Percentiles rank a stretch among this genome's conserved stretches.
Conservation (phyloP, 2,888 invertebrate species). For the Dascillus cervinus region DNA sequence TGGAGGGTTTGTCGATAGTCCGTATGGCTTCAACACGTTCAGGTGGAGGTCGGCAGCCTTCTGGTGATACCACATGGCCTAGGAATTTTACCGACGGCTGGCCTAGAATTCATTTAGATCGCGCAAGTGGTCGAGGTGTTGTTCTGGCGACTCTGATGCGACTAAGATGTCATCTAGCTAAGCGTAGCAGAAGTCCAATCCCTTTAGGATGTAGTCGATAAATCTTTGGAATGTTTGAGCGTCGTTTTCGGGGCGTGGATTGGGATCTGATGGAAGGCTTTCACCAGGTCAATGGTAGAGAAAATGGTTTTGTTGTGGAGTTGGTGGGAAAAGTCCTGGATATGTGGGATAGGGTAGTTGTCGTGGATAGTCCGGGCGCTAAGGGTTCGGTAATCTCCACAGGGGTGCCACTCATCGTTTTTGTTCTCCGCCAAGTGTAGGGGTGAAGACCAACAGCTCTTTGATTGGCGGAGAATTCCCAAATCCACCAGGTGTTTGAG, state of each 20-base stretch:
- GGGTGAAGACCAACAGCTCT: slow-evolving; percentile 23
- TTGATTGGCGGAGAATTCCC: slow-evolving; percentile 23
- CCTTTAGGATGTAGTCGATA: slow-evolving; percentile 27
- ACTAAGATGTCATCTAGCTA: slow-evolving; percentile 34
- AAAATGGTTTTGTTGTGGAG: slow-evolving; percentile 22
- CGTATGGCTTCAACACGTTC: slow-evolving; percentile 27
- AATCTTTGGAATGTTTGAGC: slow-evolving; percentile 37
- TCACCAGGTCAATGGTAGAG: too few species aligned
- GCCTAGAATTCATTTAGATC: slow-evolving; percentile 29
- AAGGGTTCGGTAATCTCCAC: slow-evolving; percentile 22
- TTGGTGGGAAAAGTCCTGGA: slow-evolving; percentile 16
- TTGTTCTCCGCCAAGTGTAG: slow-evolving; percentile 26
- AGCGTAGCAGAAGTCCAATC: slow-evolving; percentile 26
- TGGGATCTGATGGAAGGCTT: slow-evolving; percentile 34
- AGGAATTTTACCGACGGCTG: slow-evolving; percentile 21
- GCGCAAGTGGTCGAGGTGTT: slow-evolving; percentile 24
- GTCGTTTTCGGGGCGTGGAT: slow-evolving; percentile 32
- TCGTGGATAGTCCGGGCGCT: too few species aligned
- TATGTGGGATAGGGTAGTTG: slow-evolving; percentile 17
- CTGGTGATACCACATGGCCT: slow-evolving; percentile 18
- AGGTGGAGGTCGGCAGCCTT: slow-evolving; percentile 27
- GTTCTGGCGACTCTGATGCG: slow-evolving; percentile 15
- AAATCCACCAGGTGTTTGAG: slow-evolving; percentile 22
- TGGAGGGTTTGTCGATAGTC: slow-evolving; percentile 23
- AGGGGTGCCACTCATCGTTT: slow-evolving; percentile 12